Evolutionary conservation across 2,888 invertebrate genomes (phyloP).

Genomic region (Heterodera filipjevi): DNA sequence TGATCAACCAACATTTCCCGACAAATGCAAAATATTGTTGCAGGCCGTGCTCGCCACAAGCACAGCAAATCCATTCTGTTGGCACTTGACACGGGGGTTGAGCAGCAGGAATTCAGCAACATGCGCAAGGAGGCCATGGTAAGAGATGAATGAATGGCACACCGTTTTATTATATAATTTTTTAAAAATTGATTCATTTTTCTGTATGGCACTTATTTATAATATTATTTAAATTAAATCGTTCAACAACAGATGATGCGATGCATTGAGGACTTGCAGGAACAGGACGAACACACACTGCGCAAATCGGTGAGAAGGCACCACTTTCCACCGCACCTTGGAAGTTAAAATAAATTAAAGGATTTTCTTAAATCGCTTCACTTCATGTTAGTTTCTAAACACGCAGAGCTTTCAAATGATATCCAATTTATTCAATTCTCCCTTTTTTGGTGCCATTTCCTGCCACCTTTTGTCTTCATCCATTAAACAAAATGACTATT

Average conservation of each 20-base stretch:
- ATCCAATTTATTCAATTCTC: too few species aligned
- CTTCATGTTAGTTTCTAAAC: too few species aligned
- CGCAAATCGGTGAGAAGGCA: background rate
- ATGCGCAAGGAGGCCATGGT: constrained; percentile 40
- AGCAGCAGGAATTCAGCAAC: constrained; percentile 47
- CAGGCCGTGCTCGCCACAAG: constrained; percentile 57
- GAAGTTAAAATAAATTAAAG: too few species aligned
- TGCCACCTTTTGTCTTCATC: too few species aligned
- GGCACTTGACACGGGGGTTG: constrained; percentile 47
- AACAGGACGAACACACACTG: constrained; percentile 11
- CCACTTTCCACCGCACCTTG: too few species aligned
- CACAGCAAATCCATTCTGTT: constrained; percentile 53
- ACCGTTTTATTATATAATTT: background rate
- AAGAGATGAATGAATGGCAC: background rate
- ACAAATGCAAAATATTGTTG: constrained; percentile 57
- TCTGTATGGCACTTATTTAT: too few species aligned
- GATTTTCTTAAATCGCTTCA: too few species aligned
- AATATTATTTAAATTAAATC: too few species aligned
- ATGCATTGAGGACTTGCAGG: constrained; percentile 27
- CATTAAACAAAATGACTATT: too few species aligned
- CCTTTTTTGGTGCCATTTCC: too few species aligned
- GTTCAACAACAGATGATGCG: constrained; percentile 27
- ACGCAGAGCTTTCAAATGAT: too few species aligned
- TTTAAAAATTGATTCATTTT: too few species aligned
- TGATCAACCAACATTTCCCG: constrained; percentile 29